phyloP scores from a whole-genome alignment of 2,888 invertebrate genomes.

The Eulithis prunata region DNA sequence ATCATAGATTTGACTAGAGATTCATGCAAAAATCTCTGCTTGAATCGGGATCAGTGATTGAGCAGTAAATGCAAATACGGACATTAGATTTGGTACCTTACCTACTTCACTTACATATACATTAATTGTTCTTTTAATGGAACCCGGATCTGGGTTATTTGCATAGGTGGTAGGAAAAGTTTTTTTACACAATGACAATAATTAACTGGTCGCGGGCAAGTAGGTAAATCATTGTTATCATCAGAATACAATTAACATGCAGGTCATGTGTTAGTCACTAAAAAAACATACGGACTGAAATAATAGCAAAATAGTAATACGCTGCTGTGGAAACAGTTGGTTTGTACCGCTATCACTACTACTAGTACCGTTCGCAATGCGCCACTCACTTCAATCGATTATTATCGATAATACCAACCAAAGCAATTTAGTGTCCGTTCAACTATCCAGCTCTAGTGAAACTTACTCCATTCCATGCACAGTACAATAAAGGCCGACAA shows the following conservation, averaged over 20 bases:
- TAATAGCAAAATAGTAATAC: constrained; percentile 28
- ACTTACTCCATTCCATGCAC: constrained; percentile 33
- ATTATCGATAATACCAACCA: constrained; percentile 60
- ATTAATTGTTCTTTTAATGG: constrained; percentile 4
- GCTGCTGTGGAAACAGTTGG: constrained; percentile 63
- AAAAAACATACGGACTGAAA: constrained; percentile 23
- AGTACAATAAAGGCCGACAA: constrained; percentile 21
- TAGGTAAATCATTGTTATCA: constrained; percentile 18
- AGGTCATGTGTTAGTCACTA: constrained; percentile 17
- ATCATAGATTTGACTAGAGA: too few relatives aligned
- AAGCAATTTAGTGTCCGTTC: constrained; percentile 56
- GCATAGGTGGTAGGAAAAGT: constrained; percentile 12
- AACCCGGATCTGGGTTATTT: constrained; percentile 31
- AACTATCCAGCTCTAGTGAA: constrained; percentile 49
- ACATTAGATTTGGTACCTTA: too few relatives aligned
- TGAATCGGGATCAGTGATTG: too few relatives aligned
- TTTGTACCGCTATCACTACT: constrained; percentile 71
- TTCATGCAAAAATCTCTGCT: too few relatives aligned
- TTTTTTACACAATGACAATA: constrained; percentile 7
- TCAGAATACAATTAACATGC: constrained; percentile 8
- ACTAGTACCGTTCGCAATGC: constrained; percentile 67
- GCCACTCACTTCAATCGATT: constrained; percentile 61
- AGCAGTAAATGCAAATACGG: too few relatives aligned
- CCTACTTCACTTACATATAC: background rate
- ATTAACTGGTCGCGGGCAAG: constrained; percentile 6